Evolutionary conservation across 2,888 invertebrate genomes (phyloP).

Genomic region (Philereme transversata): DNA sequence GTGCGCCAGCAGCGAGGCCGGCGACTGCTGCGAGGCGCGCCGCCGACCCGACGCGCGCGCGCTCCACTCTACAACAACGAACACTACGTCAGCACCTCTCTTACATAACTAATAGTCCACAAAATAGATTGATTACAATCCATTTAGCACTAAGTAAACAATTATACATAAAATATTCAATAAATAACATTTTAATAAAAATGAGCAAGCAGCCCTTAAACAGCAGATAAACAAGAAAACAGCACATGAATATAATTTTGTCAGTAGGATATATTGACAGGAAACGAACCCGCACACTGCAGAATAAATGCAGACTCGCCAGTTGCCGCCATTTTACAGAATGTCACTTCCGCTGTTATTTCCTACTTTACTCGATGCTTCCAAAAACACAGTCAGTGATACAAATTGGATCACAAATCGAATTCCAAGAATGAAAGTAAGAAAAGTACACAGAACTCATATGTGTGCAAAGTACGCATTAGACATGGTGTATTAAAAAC

Average conservation of each 20-base stretch:
- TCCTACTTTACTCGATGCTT: not conserved
- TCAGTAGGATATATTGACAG: slow-evolving; percentile 15
- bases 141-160: no score
- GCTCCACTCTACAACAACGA: slow-evolving; percentile 71
- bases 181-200: no score
- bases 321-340: slow-evolving; percentile 3
- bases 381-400: no score
- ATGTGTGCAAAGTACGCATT: no score
- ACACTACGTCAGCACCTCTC: slow-evolving; percentile 1
- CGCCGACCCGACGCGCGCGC: slow-evolving; percentile 65
- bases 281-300: slow-evolving; percentile 24
- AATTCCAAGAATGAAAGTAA: no score
- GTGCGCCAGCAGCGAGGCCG: slow-evolving; percentile 85
- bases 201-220: slow-evolving; percentile 12
- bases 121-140: no score
- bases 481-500: no score
- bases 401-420: no score
- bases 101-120: no score
- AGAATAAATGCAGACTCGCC: slow-evolving; percentile 3
- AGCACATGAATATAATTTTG: slow-evolving; percentile 2
- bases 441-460: no score
- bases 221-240: slow-evolving; percentile 4
- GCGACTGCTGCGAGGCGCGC: slow-evolving; percentile 71
- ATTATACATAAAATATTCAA: no score
- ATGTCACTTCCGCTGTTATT: slow-evolving; percentile 11